These are phyloP conservation scores for Cyprinodon diabolis DNA, from an alignment of 2,797 vertebrate species.

Conservation along the genomic window DNA sequence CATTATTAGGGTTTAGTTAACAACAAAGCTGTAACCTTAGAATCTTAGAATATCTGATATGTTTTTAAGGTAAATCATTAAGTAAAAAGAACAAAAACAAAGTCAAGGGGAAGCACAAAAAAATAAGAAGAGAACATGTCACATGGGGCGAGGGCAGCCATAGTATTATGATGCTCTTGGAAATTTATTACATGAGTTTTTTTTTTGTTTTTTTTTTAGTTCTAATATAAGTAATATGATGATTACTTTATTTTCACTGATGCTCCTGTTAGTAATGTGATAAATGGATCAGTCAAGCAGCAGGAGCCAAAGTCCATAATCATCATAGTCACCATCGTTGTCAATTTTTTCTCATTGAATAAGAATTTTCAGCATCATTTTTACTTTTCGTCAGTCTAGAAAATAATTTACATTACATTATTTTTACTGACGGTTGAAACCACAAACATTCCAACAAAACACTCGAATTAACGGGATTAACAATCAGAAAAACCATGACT, in stretches of 20 bases:
- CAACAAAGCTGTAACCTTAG: constrained; percentile 15
- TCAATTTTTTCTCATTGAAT: constrained; percentile 42
- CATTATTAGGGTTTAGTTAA: background rate
- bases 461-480: constrained; percentile 87
- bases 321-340: constrained; percentile 48
- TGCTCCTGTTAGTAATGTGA: constrained; percentile 86
- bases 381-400: constrained; percentile 82
- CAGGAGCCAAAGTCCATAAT: constrained; percentile 87
- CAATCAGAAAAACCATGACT: constrained; percentile 94
- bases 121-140: constrained; percentile 66
- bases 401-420: constrained; percentile 92
- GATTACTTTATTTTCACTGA: constrained; percentile 82
- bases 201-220: constrained; percentile 64
- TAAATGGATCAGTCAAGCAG: constrained; percentile 88
- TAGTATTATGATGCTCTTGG: constrained; percentile 94
- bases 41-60: constrained; percentile 1
- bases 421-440: constrained; percentile 86
- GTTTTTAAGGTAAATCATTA: constrained; percentile 6
- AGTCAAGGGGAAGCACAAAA: constrained; percentile 43
- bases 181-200: constrained; percentile 87
- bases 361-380: constrained; percentile 63
- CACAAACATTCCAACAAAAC: constrained; percentile 95
- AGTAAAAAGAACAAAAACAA: constrained; percentile 29
- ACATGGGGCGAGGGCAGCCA: constrained; percentile 79
- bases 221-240: constrained; percentile 32